Evolutionary conservation across 1,140 invertebrate species (phyloP), one percentile per base, ranked within the genome.

Genomic region (Paralvinella palmiformis): DNA sequence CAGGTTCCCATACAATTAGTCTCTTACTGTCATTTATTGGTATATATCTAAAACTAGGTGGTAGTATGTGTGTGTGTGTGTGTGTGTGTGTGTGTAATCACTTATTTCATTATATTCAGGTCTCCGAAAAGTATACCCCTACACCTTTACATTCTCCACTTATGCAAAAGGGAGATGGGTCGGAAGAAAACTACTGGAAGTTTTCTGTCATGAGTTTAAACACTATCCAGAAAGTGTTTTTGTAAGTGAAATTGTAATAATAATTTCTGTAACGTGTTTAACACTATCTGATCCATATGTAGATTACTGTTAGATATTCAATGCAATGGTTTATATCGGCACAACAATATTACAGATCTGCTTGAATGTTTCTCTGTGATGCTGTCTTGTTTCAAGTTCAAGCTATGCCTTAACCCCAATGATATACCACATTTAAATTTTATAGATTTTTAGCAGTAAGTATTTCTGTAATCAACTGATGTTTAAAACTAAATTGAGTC

Each of bases 151-250:
- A 15, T 99, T 97, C 81, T 92, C 91, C 52, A 95, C 94, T 10
- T 95, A 94, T 83, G 94, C 92, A 15, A 99, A 99, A 84, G 93
- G 93, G 1, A 86, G 96, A 67, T 99, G 96, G 97, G 88, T 97
- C 3, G 94, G 94, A 20, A 89, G 94, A 75, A 90, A 91, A 74
- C 89, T 99, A 52, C 83, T 94, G 50, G 94, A 99, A 72, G 92
- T 98, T 20, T 97, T 97, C 80, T 87, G 88, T 1, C 84, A 89
- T 61, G 96, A 99, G 82, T 98, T 98, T 77, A 64, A 74, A n/a
- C 67, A 68, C 32, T 61, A 68, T 29, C 69, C 91, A 0, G 89
- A 90, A 0, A 91, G 94, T 73, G 90, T 93, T 78, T 94, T 94
- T 80, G 84, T 85, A 75, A 83, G 70, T 62, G 7, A 48, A 50